Evolutionary conservation across 2,113 vertebrate genomes (phyloP), one percentile per base, ranked within the genome.

Genomic region (Ceuthmochares aereus): DNA sequence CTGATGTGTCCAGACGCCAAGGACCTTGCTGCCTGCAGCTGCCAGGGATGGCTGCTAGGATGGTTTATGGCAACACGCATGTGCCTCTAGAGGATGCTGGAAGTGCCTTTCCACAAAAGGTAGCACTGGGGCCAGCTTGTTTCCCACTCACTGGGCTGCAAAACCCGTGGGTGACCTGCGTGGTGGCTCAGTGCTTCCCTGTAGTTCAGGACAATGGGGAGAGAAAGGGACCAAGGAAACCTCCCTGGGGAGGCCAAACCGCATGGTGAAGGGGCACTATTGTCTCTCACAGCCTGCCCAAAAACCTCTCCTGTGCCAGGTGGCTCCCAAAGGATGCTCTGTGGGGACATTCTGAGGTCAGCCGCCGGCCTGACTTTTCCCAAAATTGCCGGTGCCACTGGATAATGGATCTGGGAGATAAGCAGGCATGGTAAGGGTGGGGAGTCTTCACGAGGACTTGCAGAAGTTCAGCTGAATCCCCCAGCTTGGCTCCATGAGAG

Each of bases 191-290:
- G 45, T 9, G 7, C 23, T 36, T 66, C 26, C 16, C 30, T 3
- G 0, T 3, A 0, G 25, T 40, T 73, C 9, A 4, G 32, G 54
- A 32, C 4, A 2, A 2, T 19, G 59, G 21, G 13, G 12, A 54
- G n/a, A 83, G 21, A 64, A 80, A 26, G 34, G 34, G 23, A 30
- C 12, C 0, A 2, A 60, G 27, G 23, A 77, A 55, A 73, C 9
- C 5, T 70, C 12, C 34, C 6, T 2, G 40, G 40, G 40, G 14
- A 92, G 9, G 14, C 54, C 49, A 54, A 43, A 12, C 14, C 18
- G 60, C 14, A 5, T 16, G 17, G 22, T 10, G 32, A 88, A 80
- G 27, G n/a, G 13, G 12, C 56, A 45, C 4, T 8, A 0, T 16
- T 40, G 69, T 80, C 69, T 84, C 36, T 64, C 37, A 25, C 21